Conservation (phyloP, 2,113 vertebrate species). For the Hyperopisus bebe region DNA sequence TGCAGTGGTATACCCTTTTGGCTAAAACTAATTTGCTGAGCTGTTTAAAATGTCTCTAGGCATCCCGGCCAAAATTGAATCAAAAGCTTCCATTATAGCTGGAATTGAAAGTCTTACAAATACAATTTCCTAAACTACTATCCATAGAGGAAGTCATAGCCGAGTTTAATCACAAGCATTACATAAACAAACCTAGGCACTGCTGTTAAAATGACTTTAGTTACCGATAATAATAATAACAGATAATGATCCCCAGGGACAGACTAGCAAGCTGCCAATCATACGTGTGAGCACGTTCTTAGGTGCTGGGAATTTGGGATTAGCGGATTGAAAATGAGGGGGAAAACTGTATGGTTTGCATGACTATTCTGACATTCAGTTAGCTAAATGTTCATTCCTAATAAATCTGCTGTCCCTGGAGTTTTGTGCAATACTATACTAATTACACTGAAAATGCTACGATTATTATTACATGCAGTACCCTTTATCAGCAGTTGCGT, state of each 20-base stretch:
- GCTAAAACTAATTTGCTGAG: background rate
- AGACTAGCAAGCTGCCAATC: background rate
- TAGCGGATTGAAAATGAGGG: background rate
- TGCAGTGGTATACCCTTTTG: background rate
- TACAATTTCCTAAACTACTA: background rate
- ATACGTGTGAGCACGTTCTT: background rate
- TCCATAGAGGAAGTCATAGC: background rate
- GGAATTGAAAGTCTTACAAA: background rate
- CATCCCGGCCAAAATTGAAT: background rate
- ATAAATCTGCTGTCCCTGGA: background rate
- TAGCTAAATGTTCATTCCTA: background rate
- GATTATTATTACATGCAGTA: background rate
- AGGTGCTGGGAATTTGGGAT: background rate
- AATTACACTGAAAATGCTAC: background rate
- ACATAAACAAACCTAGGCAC: background rate
- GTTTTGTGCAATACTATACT: background rate
- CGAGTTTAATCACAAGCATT: background rate
- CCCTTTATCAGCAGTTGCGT: background rate
- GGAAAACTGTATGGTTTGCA: background rate
- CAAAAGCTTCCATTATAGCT: background rate
- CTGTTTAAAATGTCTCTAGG: background rate
- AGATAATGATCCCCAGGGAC: background rate
- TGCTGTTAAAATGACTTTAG: background rate
- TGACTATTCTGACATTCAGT: background rate
- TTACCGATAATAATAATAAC: background rate